A percentile compares a stretch with the other conserved stretches of the same genome.
Conservation (phyloP, 2,888 invertebrate genomes). For the Spilosoma lubricipeda region DNA sequence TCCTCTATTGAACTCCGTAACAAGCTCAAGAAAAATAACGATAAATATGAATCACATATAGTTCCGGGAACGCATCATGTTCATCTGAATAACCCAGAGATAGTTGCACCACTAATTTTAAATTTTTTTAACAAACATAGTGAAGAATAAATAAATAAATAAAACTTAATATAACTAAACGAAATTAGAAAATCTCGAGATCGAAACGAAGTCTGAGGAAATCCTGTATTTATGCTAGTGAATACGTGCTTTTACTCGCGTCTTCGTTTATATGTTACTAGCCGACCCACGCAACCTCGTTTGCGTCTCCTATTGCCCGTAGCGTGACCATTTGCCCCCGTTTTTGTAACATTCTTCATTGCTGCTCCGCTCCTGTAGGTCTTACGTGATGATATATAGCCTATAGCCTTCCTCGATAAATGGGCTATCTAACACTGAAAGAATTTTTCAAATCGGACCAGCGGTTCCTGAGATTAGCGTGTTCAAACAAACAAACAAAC, state of each 20-base stretch:
- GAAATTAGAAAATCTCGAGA: not conserved
- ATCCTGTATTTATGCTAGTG: not conserved
- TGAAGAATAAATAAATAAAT: no score
- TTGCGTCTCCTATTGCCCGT: no score
- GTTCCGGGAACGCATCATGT: conserved; percentile 91
- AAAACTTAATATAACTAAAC: not conserved
- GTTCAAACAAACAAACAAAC: no score
- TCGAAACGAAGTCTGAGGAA: not conserved
- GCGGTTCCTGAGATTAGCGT: no score
- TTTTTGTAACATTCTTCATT: no score
- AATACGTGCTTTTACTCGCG: not conserved
- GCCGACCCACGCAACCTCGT: no score
- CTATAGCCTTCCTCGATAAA: no score
- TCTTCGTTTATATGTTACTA: not conserved
- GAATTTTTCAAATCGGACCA: no score
- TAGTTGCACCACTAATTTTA: conserved; percentile 84
- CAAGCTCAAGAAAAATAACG: conserved; percentile 81
- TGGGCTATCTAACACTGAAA: no score
- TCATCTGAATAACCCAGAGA: conserved; percentile 90
- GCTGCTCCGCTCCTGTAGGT: no score
- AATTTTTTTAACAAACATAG: conserved; percentile 82
- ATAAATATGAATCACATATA: conserved; percentile 86
- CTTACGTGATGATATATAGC: no score
- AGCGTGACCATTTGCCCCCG: no score
- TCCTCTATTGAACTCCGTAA: conserved; percentile 85